A percentile compares a stretch with the other conserved stretches of the same genome.
Conservation (phyloP, 1,140 invertebrate genomes). For the Orius laevigatus region DNA sequence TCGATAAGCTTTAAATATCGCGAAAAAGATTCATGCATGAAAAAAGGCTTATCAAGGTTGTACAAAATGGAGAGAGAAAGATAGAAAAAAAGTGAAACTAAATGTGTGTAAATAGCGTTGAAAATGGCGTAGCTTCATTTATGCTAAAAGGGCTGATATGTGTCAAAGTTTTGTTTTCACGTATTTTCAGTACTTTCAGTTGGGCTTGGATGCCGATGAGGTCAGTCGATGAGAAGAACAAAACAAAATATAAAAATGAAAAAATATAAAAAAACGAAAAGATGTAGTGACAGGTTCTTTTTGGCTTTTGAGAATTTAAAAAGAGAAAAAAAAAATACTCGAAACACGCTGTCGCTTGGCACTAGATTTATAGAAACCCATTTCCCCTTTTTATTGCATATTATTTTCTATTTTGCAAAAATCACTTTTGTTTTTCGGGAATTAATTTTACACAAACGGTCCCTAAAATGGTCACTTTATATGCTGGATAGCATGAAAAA, state of each 20-base stretch:
- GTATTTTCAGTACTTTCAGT: conserved; percentile 33
- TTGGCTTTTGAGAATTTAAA: conserved; percentile 6
- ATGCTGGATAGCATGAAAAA: conserved; percentile 1
- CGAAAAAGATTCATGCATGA: no score
- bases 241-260: neutral
- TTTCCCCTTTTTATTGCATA: conserved; percentile 1
- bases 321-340: conserved; percentile 1
- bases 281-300: conserved; percentile 9
- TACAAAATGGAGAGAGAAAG: no score
- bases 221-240: conserved; percentile 37
- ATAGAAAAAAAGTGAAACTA: neutral
- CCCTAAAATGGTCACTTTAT: no score
- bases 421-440: conserved; percentile 11
- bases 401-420: conserved; percentile 18
- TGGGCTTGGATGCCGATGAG: conserved; percentile 75
- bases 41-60: no score
- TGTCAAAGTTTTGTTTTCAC: conserved; percentile 11
- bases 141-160: conserved; percentile 11
- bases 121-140: conserved; percentile 19
- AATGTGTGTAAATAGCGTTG: conserved; percentile 9
- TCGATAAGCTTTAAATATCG: neutral
- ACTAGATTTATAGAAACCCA: conserved; percentile 6
- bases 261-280: neutral
- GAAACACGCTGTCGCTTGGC: conserved; percentile 12
- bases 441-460: neutral